A percentile compares a stretch with the other conserved stretches of the same genome.
phyloP scores from a whole-genome alignment of 2,797 vertebrate species.

The Enteromius mattozi region DNA sequence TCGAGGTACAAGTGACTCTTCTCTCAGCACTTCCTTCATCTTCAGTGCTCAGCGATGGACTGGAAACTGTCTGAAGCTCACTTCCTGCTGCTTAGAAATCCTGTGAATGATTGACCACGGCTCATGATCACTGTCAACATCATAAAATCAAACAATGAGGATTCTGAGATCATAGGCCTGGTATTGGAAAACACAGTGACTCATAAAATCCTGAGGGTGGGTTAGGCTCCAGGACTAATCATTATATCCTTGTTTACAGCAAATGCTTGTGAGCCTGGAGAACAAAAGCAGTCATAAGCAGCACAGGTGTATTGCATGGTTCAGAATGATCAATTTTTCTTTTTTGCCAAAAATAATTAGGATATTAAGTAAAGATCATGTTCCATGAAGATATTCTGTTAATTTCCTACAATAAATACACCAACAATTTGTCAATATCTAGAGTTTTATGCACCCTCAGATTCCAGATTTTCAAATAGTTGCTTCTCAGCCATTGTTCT shows the following conservation, averaged over 20 bases:
- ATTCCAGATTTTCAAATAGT: too few species aligned
- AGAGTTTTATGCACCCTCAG: too few species aligned
- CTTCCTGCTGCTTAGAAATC: slow-evolving; percentile 29
- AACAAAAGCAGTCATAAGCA: too few species aligned
- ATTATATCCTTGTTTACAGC: background rate
- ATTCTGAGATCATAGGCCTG: background rate
- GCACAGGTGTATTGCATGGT: too few species aligned
- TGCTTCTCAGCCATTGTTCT: too few species aligned
- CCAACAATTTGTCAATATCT: too few species aligned
- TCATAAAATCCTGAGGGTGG: background rate
- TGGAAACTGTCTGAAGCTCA: background rate
- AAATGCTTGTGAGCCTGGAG: too few species aligned
- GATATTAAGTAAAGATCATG: too few species aligned
- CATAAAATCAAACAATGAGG: background rate
- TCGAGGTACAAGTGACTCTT: background rate
- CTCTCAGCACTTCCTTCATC: background rate
- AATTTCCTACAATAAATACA: too few species aligned
- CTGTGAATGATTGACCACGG: slow-evolving; percentile 54
- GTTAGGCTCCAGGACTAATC: background rate
- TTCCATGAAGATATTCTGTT: too few species aligned
- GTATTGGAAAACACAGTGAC: slow-evolving; percentile 5
- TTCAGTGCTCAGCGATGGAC: background rate
- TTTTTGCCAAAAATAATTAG: too few species aligned
- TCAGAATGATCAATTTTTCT: too few species aligned
- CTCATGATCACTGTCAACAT: background rate